Percentiles rank a stretch among this genome's conserved stretches.
Conservation (phyloP, 2,888 invertebrate genomes). For the Diplolepis rosae region DNA sequence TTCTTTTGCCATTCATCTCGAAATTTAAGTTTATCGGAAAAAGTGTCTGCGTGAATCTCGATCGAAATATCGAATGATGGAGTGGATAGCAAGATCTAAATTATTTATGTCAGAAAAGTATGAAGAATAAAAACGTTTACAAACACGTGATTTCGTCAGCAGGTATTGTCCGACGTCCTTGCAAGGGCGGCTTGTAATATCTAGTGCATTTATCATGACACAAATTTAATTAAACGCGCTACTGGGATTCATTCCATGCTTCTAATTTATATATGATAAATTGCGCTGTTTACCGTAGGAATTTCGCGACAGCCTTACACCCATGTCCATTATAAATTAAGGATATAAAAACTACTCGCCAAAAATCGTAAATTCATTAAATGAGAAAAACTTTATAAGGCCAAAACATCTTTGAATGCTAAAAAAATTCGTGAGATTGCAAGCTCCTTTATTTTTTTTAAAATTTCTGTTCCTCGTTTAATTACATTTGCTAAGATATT, state of each 20-base stretch:
- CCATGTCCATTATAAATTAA: constrained; percentile 10
- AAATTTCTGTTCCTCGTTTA: background rate
- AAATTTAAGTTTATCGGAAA: background rate
- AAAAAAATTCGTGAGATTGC: too few species aligned
- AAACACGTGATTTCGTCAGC: constrained; percentile 19
- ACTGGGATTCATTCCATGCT: constrained; percentile 60
- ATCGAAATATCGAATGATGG: background rate
- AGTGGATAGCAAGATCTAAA: background rate
- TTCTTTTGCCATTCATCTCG: background rate
- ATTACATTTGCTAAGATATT: constrained; percentile 9
- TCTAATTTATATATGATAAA: constrained; percentile 70
- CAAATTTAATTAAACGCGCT: constrained; percentile 70
- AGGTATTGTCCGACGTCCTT: constrained; percentile 35
- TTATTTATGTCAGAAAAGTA: constrained; percentile 2
- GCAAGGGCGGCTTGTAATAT: constrained; percentile 50
- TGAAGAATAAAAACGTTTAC: background rate
- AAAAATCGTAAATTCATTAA: too few species aligned
- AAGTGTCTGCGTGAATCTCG: background rate
- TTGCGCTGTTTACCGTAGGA: constrained; percentile 55
- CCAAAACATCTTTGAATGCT: too few species aligned
- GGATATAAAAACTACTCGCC: background rate
- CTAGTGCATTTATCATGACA: constrained; percentile 66
- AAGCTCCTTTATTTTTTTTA: too few species aligned
- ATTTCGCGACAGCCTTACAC: constrained; percentile 25
- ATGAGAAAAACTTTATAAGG: too few species aligned